Evolutionary conservation across 64 coral and sea anemone species (phyloP).

Genomic region (Dendronephthya gigantea): DNA sequence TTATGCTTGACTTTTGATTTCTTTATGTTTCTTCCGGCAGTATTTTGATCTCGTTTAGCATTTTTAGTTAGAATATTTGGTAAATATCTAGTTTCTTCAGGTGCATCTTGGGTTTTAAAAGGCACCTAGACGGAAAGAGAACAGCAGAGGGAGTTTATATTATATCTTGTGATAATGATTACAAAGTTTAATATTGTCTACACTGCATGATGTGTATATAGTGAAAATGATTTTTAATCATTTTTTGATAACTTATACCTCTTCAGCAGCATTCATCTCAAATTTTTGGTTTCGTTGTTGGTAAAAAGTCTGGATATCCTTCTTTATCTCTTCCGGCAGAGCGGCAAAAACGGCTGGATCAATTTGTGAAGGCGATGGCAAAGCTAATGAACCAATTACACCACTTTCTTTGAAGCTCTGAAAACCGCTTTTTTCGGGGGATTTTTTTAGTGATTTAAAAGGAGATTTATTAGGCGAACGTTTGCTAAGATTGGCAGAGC

Average conservation of each 20-base stretch:
- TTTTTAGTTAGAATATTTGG: background rate
- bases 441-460: background rate
- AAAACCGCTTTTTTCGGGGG: background rate
- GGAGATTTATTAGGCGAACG: background rate
- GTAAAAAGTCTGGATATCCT: conserved; percentile 48
- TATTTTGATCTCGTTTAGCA: background rate
- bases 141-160: too few relatives aligned
- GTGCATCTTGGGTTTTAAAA: background rate
- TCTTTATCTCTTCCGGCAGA: conserved; percentile 67
- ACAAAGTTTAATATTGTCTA: too few relatives aligned
- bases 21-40: background rate
- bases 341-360: conserved; percentile 58
- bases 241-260: too few relatives aligned
- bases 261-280: background rate
- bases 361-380: conserved; percentile 71
- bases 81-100: background rate
- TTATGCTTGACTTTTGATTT: background rate
- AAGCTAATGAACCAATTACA: conserved; percentile 15
- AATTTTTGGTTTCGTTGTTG: conserved; percentile 47
- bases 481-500: background rate
- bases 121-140: background rate
- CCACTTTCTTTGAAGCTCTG: background rate
- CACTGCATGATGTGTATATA: too few relatives aligned
- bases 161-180: too few relatives aligned
- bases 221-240: too few relatives aligned